A percentile compares a stretch with the other conserved stretches of the same genome.
Conservation (phyloP, 2,888 invertebrate species). For the Phaedon cochleariae region DNA sequence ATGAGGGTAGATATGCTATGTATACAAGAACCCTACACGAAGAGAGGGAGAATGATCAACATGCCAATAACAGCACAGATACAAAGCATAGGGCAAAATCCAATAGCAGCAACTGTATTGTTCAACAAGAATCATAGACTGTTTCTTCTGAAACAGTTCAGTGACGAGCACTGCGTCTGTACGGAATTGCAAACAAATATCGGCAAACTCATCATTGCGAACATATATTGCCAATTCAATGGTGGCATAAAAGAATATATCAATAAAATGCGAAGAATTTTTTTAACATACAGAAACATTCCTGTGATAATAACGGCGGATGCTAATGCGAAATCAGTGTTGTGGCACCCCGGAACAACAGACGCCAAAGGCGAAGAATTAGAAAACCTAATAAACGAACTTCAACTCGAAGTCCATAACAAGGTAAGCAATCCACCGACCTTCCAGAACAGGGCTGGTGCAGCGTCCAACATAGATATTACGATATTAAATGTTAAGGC, state of each 20-base stretch:
- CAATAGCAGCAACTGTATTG: background rate
- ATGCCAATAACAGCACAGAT: background rate
- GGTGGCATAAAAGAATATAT: background rate
- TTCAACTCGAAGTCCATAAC: background rate
- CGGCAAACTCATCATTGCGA: background rate
- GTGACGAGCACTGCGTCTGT: background rate
- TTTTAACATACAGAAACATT: background rate
- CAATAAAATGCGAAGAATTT: background rate
- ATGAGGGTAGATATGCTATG: background rate
- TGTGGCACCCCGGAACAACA: no score
- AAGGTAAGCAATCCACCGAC: slow-evolving; percentile 9
- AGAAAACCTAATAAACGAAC: slow-evolving; percentile 6
- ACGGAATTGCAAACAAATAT: background rate
- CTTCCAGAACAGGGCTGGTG: slow-evolving; percentile 7
- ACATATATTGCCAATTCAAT: slow-evolving; percentile 10
- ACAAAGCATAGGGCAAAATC: background rate
- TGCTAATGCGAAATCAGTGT: slow-evolving; percentile 14
- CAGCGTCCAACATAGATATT: slow-evolving; percentile 6
- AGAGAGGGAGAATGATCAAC: background rate
- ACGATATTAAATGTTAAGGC: slow-evolving; percentile 5
- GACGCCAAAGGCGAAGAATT: background rate
- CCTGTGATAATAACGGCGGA: background rate
- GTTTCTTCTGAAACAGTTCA: background rate
- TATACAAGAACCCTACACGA: background rate
- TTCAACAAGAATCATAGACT: slow-evolving; percentile 1